Conservation (phyloP, 2,888 invertebrate genomes). For the Chymomyza caudatula region DNA sequence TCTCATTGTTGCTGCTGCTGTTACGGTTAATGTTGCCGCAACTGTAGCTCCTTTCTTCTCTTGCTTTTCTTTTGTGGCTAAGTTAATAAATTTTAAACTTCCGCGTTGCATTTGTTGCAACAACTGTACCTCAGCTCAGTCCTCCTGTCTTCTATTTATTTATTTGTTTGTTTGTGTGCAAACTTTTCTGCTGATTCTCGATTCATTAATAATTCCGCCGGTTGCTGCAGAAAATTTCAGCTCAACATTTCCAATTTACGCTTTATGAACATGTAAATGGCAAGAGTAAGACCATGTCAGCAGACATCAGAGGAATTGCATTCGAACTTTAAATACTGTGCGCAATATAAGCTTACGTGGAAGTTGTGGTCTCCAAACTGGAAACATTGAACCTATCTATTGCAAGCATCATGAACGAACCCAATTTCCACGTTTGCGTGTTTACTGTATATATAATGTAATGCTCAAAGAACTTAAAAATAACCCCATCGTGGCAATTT, state of each 20-base stretch:
- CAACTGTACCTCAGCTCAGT: conserved; percentile 12
- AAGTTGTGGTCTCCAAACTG: no score
- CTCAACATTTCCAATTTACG: conserved; percentile 60
- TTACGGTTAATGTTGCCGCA: conserved; percentile 15
- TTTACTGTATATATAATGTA: conserved; percentile 47
- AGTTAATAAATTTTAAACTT: conserved; percentile 45
- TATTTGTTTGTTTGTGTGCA: conserved; percentile 27
- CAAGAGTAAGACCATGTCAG: no score
- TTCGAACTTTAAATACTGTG: no score
- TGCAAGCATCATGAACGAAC: no score
- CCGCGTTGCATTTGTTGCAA: conserved; percentile 12
- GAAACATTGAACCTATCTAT: no score
- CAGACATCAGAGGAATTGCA: no score
- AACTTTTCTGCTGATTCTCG: conserved; percentile 53
- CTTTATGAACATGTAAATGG: conserved; percentile 65
- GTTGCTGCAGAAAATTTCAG: conserved; percentile 25
- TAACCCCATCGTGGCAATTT: conserved; percentile 63
- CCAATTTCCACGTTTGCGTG: no score
- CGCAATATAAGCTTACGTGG: no score
- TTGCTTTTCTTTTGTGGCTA: conserved; percentile 57
- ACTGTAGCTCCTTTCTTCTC: conserved; percentile 30
- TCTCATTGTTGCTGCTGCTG: not conserved
- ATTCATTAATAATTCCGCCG: conserved; percentile 64
- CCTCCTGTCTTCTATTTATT: conserved; percentile 25
- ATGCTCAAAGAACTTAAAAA: conserved; percentile 61